These are phyloP conservation scores for Phasianus colchicus DNA, from an alignment of 2,113 vertebrate species.

Conservation along the genomic window DNA sequence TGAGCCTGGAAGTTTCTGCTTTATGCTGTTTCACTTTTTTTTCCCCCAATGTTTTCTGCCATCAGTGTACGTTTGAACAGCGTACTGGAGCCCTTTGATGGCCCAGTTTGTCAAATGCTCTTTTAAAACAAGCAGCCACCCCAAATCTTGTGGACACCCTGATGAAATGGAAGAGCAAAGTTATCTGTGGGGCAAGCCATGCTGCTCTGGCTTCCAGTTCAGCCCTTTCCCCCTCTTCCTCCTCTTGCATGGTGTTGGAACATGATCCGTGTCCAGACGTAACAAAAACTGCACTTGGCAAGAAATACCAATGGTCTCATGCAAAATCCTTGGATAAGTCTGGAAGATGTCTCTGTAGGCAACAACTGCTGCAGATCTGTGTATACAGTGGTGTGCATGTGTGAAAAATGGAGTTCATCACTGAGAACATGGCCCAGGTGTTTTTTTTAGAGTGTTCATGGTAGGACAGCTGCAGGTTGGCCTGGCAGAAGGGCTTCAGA, in stretches of 20 bases:
- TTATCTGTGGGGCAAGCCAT: not conserved
- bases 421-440: not conserved
- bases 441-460: not conserved
- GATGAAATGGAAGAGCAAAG: not conserved
- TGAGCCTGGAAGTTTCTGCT: not conserved
- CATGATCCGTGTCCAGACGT: not conserved
- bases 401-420: not conserved
- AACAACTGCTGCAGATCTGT: not conserved
- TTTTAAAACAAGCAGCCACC: not conserved
- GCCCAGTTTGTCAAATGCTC: not conserved
- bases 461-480: not conserved
- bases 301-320: not conserved
- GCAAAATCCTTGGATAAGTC: not conserved
- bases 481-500: not conserved
- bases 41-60: not conserved
- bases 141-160: not conserved
- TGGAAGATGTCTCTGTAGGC: not conserved
- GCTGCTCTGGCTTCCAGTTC: not conserved
- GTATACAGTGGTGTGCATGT: not conserved
- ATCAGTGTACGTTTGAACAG: not conserved
- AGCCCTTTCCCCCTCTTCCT: not conserved
- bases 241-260: fast-evolving
- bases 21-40: not conserved
- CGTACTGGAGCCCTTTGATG: not conserved
- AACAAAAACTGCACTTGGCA: not conserved